phyloP scores from a whole-genome alignment of 2,797 vertebrate genomes.

The Arrhamphus sclerolepis region DNA sequence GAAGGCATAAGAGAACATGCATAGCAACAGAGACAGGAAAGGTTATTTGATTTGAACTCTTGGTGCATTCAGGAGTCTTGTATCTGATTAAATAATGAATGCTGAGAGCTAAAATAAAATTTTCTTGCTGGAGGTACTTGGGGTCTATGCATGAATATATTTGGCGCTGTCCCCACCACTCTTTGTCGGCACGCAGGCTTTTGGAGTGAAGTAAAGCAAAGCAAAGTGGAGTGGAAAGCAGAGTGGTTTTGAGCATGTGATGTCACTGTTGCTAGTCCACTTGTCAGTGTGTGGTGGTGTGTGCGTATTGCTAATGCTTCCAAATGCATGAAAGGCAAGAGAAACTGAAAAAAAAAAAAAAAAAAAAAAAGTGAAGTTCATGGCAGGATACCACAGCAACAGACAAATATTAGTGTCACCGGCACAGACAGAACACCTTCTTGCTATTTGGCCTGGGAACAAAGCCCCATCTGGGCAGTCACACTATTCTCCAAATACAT shows the following conservation, averaged over 20 bases:
- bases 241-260: conserved; percentile 38
- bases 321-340: background rate
- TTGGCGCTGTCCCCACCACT: conserved; percentile 19
- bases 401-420: too few species aligned
- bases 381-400: too few species aligned
- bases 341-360: background rate
- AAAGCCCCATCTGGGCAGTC: too few species aligned
- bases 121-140: conserved; percentile 15
- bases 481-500: too few species aligned
- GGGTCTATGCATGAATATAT: conserved; percentile 3
- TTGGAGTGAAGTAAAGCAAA: conserved; percentile 57
- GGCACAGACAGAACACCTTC: too few species aligned
- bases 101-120: conserved; percentile 66
- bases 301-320: conserved; percentile 1
- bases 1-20: conserved; percentile 14
- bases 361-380: background rate
- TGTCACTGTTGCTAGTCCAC: conserved; percentile 21
- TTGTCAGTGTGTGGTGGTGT: conserved; percentile 6
- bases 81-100: conserved; percentile 71
- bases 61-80: conserved; percentile 56
- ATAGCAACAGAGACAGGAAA: background rate
- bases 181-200: conserved; percentile 49
- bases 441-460: too few species aligned
- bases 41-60: conserved; percentile 48
- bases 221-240: conserved; percentile 33